Conservation (phyloP, 2,888 invertebrate species). For the Peribatodes rhomboidaria region DNA sequence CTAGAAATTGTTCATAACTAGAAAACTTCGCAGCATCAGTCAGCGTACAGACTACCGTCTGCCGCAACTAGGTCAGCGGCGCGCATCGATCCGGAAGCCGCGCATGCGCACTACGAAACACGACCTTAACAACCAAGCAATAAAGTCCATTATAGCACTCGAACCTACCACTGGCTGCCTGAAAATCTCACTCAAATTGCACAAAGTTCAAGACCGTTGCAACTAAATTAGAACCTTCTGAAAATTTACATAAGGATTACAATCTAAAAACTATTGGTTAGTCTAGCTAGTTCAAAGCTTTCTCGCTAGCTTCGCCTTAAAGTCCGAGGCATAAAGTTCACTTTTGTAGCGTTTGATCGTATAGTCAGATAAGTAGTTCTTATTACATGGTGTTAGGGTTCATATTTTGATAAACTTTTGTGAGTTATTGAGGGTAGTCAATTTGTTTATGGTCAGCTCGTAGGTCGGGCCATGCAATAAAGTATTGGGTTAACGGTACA, state of each 20-base stretch:
- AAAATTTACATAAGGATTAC: not conserved
- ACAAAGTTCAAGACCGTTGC: slow-evolving; percentile 8
- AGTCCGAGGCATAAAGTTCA: not conserved
- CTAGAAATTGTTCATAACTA: slow-evolving; percentile 1
- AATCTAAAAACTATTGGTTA: not conserved
- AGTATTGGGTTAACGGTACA: not conserved
- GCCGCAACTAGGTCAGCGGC: slow-evolving; percentile 76
- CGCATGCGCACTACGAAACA: slow-evolving; percentile 68
- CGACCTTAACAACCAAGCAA: slow-evolving; percentile 43
- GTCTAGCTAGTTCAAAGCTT: not conserved
- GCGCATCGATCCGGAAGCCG: slow-evolving; percentile 72
- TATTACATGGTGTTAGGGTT: not conserved
- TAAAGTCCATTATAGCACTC: slow-evolving; percentile 45
- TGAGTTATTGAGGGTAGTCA: slow-evolving; percentile 5
- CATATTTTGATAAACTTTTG: not conserved
- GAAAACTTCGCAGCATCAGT: slow-evolving; percentile 23
- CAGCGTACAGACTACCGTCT: slow-evolving; percentile 36
- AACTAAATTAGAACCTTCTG: slow-evolving; percentile 12
- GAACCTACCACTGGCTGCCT: slow-evolving; percentile 32
- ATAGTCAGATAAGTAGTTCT: not conserved
- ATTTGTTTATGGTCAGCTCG: slow-evolving; percentile 18
- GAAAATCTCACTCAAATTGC: slow-evolving; percentile 10
- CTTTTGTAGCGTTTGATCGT: not conserved
- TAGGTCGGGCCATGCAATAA: slow-evolving; percentile 3
- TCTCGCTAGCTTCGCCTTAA: not conserved